These are phyloP conservation scores for Phataginus tricuspis DNA, from an alignment of 2,797 vertebrate genomes.

Conservation along the genomic window DNA sequence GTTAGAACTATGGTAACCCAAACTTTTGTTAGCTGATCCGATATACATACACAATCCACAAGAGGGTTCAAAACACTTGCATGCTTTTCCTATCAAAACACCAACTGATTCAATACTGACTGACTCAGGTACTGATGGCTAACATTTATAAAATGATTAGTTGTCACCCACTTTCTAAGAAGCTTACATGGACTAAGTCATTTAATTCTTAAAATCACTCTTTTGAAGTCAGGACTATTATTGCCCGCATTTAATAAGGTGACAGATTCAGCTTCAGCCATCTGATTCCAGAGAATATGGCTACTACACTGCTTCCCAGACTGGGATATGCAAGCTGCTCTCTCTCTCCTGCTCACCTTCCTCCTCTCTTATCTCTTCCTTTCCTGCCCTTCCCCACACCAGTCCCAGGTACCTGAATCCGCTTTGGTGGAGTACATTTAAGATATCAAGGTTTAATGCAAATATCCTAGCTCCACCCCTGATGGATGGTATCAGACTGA, in stretches of 20 bases:
- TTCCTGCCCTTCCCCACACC: neutral
- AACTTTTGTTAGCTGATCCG: neutral
- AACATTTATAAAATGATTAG: neutral
- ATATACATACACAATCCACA: neutral
- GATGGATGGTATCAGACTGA: neutral
- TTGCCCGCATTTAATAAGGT: neutral
- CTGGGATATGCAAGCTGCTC: neutral
- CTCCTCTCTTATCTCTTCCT: neutral
- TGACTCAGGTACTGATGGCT: neutral
- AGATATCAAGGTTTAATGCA: neutral
- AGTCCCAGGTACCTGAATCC: neutral
- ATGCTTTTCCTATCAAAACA: too few species aligned
- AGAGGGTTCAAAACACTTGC: neutral
- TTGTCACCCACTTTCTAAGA: neutral
- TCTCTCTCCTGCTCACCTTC: neutral
- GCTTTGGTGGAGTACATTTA: neutral
- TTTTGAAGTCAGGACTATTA: neutral
- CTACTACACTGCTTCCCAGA: neutral
- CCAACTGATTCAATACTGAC: neutral
- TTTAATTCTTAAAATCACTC: neutral
- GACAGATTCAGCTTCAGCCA: neutral
- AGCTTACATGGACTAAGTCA: neutral
- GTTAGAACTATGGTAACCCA: neutral
- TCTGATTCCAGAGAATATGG: neutral
- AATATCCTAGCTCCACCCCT: neutral